A percentile compares a stretch with the other conserved stretches of the same genome.
These are phyloP conservation scores for Grantiella picta DNA, from an alignment of 2,113 vertebrate genomes.

Conservation along the genomic window DNA sequence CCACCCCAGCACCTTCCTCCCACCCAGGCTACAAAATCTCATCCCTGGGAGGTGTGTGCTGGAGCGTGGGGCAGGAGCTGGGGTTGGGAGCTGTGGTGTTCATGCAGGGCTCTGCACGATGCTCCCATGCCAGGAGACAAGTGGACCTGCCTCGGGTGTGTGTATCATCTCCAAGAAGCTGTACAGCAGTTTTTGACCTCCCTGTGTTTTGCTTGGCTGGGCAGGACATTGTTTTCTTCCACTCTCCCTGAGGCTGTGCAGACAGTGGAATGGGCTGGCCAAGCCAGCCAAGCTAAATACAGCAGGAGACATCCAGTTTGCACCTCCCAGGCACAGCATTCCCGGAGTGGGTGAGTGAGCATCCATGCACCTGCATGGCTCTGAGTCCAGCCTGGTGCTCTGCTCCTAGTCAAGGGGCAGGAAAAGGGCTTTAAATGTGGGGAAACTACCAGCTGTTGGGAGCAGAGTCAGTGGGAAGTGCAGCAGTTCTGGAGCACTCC, in stretches of 20 bases:
- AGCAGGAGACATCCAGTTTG: background rate
- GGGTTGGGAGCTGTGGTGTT: rapidly evolving
- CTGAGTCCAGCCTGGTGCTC: background rate
- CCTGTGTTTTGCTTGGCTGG: background rate
- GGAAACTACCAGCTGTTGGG: background rate
- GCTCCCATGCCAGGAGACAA: background rate
- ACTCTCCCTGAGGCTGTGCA: background rate
- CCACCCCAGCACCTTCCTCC: background rate
- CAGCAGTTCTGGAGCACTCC: background rate
- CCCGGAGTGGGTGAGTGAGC: rapidly evolving
- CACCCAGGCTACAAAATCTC: background rate
- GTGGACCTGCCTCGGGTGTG: rapidly evolving
- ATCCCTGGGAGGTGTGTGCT: background rate
- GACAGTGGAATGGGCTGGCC: background rate
- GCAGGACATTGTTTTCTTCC: background rate
- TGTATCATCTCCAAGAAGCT: background rate
- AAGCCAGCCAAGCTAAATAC: background rate
- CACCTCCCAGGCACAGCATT: background rate
- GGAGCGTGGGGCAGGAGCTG: rapidly evolving
- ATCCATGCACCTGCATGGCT: background rate
- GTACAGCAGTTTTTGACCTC: background rate
- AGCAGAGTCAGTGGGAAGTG: background rate
- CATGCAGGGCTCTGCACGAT: background rate
- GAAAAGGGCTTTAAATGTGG: background rate
- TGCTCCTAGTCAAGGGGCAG: rapidly evolving